Base-by-base conservation (phyloP, 30 jellyfish, hydroid and myxozoan species). In the Pelagia noctiluca region DNA sequence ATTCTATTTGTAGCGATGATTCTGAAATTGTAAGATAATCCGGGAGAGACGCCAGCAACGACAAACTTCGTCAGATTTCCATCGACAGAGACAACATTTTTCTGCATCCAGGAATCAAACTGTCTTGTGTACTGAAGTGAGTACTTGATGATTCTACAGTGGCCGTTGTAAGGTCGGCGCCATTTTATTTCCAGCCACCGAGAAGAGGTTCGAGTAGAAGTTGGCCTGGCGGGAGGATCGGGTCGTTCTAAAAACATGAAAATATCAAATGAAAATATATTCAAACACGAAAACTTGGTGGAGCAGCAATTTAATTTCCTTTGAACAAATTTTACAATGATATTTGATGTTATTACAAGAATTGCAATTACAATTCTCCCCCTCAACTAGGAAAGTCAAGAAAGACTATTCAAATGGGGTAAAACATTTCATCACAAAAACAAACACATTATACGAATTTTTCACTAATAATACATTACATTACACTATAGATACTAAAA, bases 111-210 rank as follows among this genome's bases (percentile, higher is more conserved):
- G 36, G 34, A 35, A 19, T 84, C 89, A 1, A 88, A 37, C 47
- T 49, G 76, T 30, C 72, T 32, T 38, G 76, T 86, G 63, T 62
- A 69, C 26, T 92, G 95, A 35, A 92, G 16, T 12, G 92, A 72
- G 57, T 73, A 92, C 25, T 68, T 36, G 18, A 35, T 50, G 67
- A 92, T 85, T 12, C 38, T 53, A 11, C 92, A 80, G 42, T 92
- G 89, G 1, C 98, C 98, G 69, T 86, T 52, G 49, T 34, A 92
- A 12, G 96, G 91, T 7, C 80, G 87, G 34, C 2, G 28, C 98
- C 98, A 92, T n/a, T 12, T 2, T n/a, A 92, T 50, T 38, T 63
- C 88, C 29, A 92, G 50, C 63, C 83, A 87, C 3, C 96, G 68
- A 24, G 98, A 82, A 24, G 97, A 46, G 70, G 76, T 67, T 49